Conservation (phyloP, 2,797 vertebrate species). For the Pseudomugil tenellus region DNA sequence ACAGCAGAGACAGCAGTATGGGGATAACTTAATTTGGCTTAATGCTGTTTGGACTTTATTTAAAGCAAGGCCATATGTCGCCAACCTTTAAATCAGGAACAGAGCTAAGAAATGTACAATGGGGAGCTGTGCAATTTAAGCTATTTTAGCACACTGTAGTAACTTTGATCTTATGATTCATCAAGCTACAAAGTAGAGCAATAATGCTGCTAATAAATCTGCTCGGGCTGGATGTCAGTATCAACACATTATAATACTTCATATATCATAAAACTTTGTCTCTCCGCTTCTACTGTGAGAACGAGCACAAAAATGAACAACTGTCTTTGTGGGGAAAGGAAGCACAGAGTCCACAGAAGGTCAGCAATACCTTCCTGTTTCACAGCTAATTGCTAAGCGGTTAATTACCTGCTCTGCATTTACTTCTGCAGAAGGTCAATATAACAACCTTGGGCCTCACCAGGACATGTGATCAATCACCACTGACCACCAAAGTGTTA, state of each 20-base stretch:
- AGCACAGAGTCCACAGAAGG: conserved; percentile 40
- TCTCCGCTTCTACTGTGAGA: conserved; percentile 47
- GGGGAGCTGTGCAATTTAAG: conserved; percentile 23
- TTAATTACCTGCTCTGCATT: conserved; percentile 59
- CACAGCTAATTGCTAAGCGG: conserved; percentile 63
- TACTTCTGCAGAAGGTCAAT: conserved; percentile 56
- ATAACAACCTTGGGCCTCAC: conserved; percentile 50
- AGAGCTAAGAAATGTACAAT: conserved; percentile 24
- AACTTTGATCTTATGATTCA: conserved; percentile 57
- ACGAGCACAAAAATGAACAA: conserved; percentile 52
- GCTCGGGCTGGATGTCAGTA: conserved; percentile 29
- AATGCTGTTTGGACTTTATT: conserved; percentile 48
- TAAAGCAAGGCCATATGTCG: conserved; percentile 47
- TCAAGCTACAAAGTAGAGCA: conserved; percentile 34
- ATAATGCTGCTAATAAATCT: conserved; percentile 46
- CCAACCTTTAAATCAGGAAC: conserved; percentile 49
- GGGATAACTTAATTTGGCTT: conserved; percentile 44
- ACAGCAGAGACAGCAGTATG: conserved; percentile 30
- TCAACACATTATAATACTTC: conserved; percentile 17
- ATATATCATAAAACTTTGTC: conserved; percentile 26
- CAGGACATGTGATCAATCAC: conserved; percentile 71
- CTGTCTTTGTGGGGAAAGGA: conserved; percentile 23
- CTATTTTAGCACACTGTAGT: conserved; percentile 58
- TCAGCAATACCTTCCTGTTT: conserved; percentile 70
- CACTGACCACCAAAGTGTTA: conserved; percentile 64